Conservation (phyloP, 2,797 vertebrate genomes). For the Anguilla marmorata region DNA sequence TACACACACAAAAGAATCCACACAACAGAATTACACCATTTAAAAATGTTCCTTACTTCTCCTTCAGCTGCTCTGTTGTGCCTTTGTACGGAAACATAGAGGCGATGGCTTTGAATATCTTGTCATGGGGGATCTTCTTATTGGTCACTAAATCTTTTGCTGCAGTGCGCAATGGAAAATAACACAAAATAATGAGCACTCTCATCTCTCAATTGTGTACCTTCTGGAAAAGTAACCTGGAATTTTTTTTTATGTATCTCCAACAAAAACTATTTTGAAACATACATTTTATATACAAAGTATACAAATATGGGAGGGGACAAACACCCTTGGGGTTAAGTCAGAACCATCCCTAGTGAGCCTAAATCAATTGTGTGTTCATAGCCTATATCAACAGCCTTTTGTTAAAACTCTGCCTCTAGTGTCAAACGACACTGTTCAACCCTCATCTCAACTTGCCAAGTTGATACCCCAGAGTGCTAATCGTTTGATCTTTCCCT, state of each 20-base stretch:
- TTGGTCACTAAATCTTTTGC: slow-evolving; percentile 78
- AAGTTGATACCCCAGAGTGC: slow-evolving; percentile 1
- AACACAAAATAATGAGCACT: not conserved
- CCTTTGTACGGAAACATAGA: slow-evolving; percentile 97
- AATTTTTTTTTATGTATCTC: not conserved
- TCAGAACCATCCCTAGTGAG: not conserved
- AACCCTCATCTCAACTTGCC: not conserved
- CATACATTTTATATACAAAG: not conserved
- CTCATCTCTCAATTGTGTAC: not conserved
- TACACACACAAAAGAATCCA: not conserved
- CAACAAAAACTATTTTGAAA: not conserved
- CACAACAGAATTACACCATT: not conserved
- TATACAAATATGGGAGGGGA: not conserved
- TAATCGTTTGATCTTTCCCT: not conserved
- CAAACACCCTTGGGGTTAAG: not conserved
- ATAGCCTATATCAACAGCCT: not conserved
- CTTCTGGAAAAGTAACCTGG: not conserved
- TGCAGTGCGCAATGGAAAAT: slow-evolving; percentile 47
- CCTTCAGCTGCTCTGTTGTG: slow-evolving; percentile 91
- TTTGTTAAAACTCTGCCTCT: not conserved
- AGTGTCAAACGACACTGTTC: not conserved
- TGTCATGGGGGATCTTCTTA: slow-evolving; percentile 88
- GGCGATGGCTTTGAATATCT: slow-evolving; percentile 96
- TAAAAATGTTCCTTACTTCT: slow-evolving; percentile 81
- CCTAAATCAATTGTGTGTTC: not conserved